A percentile compares a stretch with the other conserved stretches of the same genome.
phyloP scores from a whole-genome alignment of 2,797 vertebrate genomes.

The Argyrosomus regius region DNA sequence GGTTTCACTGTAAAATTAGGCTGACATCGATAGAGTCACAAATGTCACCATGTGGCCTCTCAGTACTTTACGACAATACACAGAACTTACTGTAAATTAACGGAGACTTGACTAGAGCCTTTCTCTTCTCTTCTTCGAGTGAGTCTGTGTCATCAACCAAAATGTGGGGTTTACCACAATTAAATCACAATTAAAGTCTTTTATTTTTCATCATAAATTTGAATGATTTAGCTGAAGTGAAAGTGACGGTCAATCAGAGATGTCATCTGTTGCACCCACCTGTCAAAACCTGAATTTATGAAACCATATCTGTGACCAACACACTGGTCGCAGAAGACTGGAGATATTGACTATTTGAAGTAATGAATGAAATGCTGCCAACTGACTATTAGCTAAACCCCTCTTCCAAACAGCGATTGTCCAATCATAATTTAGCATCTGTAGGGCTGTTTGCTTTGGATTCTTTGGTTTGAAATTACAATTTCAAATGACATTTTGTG shows the following conservation, averaged over 20 bases:
- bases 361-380: background rate
- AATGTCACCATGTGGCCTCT: slow-evolving; percentile 79
- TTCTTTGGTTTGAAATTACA: background rate
- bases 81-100: slow-evolving; percentile 56
- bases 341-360: background rate
- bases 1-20: slow-evolving; percentile 87
- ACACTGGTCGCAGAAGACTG: background rate
- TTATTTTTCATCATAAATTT: slow-evolving; percentile 22
- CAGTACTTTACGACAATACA: slow-evolving; percentile 58
- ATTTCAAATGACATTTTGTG: background rate
- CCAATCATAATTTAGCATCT: background rate
- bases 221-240: background rate
- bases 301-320: background rate
- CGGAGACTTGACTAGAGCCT: slow-evolving; percentile 22
- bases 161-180: slow-evolving; percentile 28
- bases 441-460: background rate
- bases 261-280: background rate
- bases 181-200: background rate
- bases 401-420: background rate
- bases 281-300: background rate
- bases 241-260: slow-evolving; percentile 2
- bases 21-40: slow-evolving; percentile 79
- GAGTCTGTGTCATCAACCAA: slow-evolving; percentile 32
- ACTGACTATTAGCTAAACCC: background rate
- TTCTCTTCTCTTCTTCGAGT: slow-evolving; percentile 31